Percentiles rank a stretch among this genome's conserved stretches.
phyloP scores from a whole-genome alignment of 2,113 vertebrate species.

The Solenodon paradoxus region DNA sequence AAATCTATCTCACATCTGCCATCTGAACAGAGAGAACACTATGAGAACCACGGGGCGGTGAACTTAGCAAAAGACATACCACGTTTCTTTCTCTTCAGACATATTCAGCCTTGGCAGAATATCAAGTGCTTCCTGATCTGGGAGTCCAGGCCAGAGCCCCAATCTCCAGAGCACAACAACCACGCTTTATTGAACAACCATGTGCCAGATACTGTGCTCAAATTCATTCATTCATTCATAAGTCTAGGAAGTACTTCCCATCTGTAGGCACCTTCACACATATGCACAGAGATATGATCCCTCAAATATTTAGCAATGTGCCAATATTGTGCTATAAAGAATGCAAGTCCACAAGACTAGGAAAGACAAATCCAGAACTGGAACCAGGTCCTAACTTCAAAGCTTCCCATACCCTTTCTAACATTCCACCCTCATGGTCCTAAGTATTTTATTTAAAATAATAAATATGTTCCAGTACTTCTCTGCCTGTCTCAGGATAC shows the following conservation, averaged over 20 bases:
- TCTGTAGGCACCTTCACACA: not conserved
- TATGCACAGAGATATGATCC: not conserved
- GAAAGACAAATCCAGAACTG: not conserved
- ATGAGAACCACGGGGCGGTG: not conserved
- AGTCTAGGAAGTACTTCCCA: not conserved
- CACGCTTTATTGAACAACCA: not conserved
- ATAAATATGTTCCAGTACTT: not conserved
- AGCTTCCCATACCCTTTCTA: not conserved
- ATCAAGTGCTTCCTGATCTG: conserved; percentile 27
- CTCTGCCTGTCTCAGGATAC: not conserved
- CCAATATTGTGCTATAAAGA: not conserved
- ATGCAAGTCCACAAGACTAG: not conserved
- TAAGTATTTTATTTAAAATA: not conserved
- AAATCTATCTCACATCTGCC: not conserved
- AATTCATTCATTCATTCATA: conserved; percentile 27
- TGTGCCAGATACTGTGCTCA: not conserved
- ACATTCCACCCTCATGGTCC: not conserved
- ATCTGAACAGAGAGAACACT: not conserved
- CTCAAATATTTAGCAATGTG: not conserved
- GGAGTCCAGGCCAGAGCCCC: not conserved
- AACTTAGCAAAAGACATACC: conserved; percentile 23
- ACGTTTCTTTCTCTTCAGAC: not conserved
- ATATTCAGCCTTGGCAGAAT: conserved; percentile 45
- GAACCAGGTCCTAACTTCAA: conserved; percentile 2
- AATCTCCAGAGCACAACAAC: not conserved